Conservation (phyloP, 2,888 invertebrate genomes). For the Ornithoptera alexandrae region DNA sequence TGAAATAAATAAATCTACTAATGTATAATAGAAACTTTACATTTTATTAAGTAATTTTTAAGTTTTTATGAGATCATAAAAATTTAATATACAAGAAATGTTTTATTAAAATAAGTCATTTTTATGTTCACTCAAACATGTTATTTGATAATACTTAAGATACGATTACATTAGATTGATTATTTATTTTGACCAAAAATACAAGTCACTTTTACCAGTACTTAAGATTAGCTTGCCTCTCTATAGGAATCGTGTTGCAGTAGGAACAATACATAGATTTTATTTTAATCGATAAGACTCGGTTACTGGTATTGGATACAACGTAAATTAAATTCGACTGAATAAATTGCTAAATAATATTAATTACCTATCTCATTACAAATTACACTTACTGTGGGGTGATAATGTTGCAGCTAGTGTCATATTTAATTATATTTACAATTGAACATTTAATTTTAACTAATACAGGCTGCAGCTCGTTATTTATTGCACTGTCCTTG, state of each 20-base stretch:
- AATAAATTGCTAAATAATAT: background rate
- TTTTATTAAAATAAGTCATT: too few species aligned
- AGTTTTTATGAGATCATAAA: too few species aligned
- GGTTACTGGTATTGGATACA: background rate
- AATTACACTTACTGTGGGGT: constrained; percentile 62
- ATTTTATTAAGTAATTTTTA: too few species aligned
- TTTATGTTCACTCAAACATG: too few species aligned
- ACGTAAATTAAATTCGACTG: background rate
- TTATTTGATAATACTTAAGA: too few species aligned
- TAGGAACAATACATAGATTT: background rate
- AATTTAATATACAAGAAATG: too few species aligned
- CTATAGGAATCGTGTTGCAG: background rate
- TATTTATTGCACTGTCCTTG: background rate
- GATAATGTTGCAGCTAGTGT: constrained; percentile 66
- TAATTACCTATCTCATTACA: constrained; percentile 8
- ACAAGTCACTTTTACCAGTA: too few species aligned
- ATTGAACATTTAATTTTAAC: constrained; percentile 52
- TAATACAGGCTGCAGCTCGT: background rate
- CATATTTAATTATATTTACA: constrained; percentile 58
- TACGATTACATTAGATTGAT: too few species aligned
- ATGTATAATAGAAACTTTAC: too few species aligned
- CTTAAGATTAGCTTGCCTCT: background rate
- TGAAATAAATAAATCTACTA: too few species aligned
- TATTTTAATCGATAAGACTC: background rate
- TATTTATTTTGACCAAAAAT: too few species aligned